Evolutionary conservation across 2,888 invertebrate species (phyloP).

Genomic region (Himalopsyche anomala): DNA sequence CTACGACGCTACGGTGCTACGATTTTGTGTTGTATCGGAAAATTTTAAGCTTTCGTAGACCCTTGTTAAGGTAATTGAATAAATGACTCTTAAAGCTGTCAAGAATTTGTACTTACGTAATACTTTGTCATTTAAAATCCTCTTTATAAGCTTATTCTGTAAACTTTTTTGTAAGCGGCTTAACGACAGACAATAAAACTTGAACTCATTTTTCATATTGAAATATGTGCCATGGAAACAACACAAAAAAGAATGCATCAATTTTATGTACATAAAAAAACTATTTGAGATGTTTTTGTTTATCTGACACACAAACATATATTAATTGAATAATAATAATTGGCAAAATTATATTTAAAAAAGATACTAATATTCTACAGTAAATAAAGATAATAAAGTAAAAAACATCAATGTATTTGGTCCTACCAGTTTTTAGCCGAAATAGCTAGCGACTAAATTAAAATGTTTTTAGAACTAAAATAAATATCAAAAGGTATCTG

Average conservation of each 20-base stretch:
- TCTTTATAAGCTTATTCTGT: not conserved
- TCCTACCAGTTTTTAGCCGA: no score
- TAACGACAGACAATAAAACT: not conserved
- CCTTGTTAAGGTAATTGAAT: slow-evolving; percentile 26
- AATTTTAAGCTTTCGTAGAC: slow-evolving; percentile 22
- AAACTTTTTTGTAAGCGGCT: not conserved
- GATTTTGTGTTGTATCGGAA: slow-evolving; percentile 15
- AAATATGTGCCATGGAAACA: not conserved
- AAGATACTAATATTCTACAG: no score
- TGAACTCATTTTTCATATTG: not conserved
- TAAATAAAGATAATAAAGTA: no score
- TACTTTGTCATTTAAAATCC: slow-evolving; percentile 26
- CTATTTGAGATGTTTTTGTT: no score
- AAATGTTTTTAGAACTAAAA: no score
- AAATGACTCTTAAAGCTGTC: slow-evolving; percentile 25
- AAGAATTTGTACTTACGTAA: slow-evolving; percentile 26
- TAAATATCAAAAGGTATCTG: no score
- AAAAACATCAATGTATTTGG: no score
- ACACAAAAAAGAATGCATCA: not conserved
- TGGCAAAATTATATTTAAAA: no score
- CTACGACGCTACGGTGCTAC: not conserved
- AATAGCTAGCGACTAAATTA: no score
- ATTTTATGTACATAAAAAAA: no score
- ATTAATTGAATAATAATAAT: no score
- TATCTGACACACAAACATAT: no score